Evolutionary conservation across 2,888 invertebrate genomes (phyloP), one percentile per base, ranked within the genome.

Genomic region (Phengaris arion): DNA sequence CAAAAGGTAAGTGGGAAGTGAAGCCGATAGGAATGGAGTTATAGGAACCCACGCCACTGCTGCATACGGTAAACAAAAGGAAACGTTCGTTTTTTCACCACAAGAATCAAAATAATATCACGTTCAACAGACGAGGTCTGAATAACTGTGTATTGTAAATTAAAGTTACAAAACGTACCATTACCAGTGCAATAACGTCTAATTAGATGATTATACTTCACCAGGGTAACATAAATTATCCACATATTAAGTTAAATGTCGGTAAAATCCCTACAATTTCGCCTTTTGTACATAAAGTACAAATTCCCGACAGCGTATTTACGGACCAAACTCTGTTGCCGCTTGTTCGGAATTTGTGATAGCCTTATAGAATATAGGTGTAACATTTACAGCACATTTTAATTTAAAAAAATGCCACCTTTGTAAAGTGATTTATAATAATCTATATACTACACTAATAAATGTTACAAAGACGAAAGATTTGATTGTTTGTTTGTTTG

Each of bases 271-370:
- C 64, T 64, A 35, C 35, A 64, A 13, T 64, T 64, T 64, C 35
- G 64, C 35, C 35, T 45, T 45, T 45, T n/a, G 64, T 45, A 64
- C 13, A 64, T 64, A 64, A 64, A 64, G 64, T 64, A 12, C 64
- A 22, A 64, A 64, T 35, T 45, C 64, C 64, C 64, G 12, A 45
- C 45, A 64, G 64, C 64, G 64, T 64, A 64, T 64, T 64, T 64
- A 64, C 64, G 35, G 6, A 6, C 6, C 64, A 35, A 64, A 35
- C 35, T 64, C 35, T 35, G 12, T 64, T 13, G 0, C 64, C 35
- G 35, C 15, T 64, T 64, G 35, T 64, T 45, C 0, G 64, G 35
- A 64, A 10, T 52, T 52, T 52, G 52, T 9, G 48, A 48, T 8
- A 46, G 46, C 46, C 22, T 22, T 22, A 22, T 22, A 22, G 22